Base-by-base conservation (phyloP, 2,888 invertebrate genomes). In the Frankliniella intonsa region DNA sequence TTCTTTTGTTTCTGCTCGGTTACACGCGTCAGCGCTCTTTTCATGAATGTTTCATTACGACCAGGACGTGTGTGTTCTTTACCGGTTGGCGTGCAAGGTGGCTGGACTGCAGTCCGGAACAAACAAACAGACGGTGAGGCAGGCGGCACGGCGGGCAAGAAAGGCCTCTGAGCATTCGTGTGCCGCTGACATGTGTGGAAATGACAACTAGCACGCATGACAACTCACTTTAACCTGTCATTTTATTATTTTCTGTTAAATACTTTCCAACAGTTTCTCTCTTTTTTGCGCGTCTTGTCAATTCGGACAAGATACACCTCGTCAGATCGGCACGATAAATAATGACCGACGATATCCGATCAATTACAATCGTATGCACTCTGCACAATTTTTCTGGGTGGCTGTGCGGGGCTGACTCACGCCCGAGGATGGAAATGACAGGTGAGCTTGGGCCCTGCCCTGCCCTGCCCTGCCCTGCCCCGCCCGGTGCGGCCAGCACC, bases 1-100 rank as follows among this genome's bases (percentile, higher is more conserved):
- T 76, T 76, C 69, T 76, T 76, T 76, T 76, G 69, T 76, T 76
- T 76, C 69, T 76, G 69, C 22, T 62, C 62, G 62, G 62, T n/a
- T 62, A 62, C 62, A 62, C 62, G 17, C 62, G 62, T 62, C 69
- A 22, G 12, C 69, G 22, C 25, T 76, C 69, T 76, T 76, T 76
- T 76, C 69, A 76, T 76, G 69, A 76, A 76, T 76, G 69, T 76
- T 76, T 76, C 69, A 76, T 76, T 22, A 76, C 69, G 62, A 69
- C 22, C 22, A 76, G 22, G 69, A 76, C 69, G 25, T 22, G 25
- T 22, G 69, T 25, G 69, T 76, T 76, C 69, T 25, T 76, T 76
- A 76, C 69, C 69, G 69, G 12, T 3, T 25, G 11, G n/a, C 69
- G 25, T 76, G 55, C 14, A 38, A 38, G 38, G 38, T 5, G 38